Conservation (phyloP, 2,113 vertebrate genomes). For the Lophotis ruficrista region DNA sequence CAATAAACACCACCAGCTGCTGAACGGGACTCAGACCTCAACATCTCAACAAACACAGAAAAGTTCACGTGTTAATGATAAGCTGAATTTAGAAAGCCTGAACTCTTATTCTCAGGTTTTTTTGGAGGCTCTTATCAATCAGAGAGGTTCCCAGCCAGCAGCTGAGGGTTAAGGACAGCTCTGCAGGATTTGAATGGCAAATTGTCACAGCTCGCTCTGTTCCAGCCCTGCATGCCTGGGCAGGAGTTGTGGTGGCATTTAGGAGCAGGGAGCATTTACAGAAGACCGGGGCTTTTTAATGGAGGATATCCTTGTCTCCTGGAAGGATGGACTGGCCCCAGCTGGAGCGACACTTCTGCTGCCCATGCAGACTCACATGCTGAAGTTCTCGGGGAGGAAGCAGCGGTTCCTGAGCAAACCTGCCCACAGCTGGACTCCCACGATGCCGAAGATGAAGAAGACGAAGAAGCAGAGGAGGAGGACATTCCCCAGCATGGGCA, state of each 20-base stretch:
- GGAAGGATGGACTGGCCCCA: neutral
- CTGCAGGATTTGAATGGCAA: neutral
- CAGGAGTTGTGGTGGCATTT: neutral
- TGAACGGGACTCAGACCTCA: neutral
- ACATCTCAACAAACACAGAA: rapidly evolving
- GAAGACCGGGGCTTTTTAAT: neutral
- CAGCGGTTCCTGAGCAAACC: slow-evolving; percentile 89
- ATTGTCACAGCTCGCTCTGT: neutral
- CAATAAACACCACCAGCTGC: neutral
- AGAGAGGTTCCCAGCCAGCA: neutral
- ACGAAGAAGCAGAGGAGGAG: slow-evolving; percentile 89
- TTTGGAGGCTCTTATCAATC: neutral
- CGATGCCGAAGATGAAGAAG: slow-evolving; percentile 93
- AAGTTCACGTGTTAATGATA: neutral
- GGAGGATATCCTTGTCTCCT: neutral
- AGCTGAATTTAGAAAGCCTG: neutral
- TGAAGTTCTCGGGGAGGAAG: slow-evolving; percentile 92
- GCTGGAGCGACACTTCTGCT: neutral
- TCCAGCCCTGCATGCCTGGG: rapidly evolving
- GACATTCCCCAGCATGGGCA: slow-evolving; percentile 92
- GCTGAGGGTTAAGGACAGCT: neutral
- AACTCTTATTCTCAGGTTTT: neutral
- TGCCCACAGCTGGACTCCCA: slow-evolving; percentile 86
- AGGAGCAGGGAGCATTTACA: neutral
- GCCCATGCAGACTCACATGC: slow-evolving; percentile 84